Base-by-base conservation (phyloP, 1,140 invertebrate species). In the Bilobella aurantiaca region DNA sequence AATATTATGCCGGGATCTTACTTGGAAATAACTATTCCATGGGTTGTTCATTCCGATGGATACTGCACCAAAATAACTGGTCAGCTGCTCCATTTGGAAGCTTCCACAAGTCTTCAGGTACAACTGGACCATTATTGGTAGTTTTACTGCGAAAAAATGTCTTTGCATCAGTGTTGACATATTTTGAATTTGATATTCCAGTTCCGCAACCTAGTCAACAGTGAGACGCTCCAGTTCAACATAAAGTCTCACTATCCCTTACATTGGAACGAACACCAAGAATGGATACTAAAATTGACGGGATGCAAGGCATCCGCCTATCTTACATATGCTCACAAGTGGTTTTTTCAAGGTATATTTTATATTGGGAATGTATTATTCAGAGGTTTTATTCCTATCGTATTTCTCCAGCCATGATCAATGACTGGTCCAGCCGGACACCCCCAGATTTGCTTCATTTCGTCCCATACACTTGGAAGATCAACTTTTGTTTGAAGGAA, bases 401-500 rank as follows among this genome's bases (percentile, higher is more conserved):
- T n/a, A n/a, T 76, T 49, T 77, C 42, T 74, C n/a, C n/a, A 86
- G 87, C 96, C 80, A 81, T 99, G 73, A 87, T 97, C 18, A 91
- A 95, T 74, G 96, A 99, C 76, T 99, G 96, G 96, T 85, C 91
- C 0, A 89, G 85, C 62, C 93, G 95, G 79, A 83, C 86, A 0
- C 81, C 86, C 3, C 91, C 94, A 0, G 96, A 99, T 79, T 84
- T 98, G 56, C 80, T 95, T 57, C 86, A 90, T 75, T 99, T 98
- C 81, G 88, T 98, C 28, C 96, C 96, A 16, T 99, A 97, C 76
- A 97, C 93, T 0, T 97, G 93, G 86, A 89, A 91, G 75, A 89
- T 98, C 70, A 90, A 86, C 69, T 80, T 99, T 46, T 81, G 91
- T 0, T 79, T 98, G 3, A 94, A 97, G 77, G 91, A 96, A 76